Conservation (phyloP, 2,888 invertebrate species). For the Polia nebulosa region DNA sequence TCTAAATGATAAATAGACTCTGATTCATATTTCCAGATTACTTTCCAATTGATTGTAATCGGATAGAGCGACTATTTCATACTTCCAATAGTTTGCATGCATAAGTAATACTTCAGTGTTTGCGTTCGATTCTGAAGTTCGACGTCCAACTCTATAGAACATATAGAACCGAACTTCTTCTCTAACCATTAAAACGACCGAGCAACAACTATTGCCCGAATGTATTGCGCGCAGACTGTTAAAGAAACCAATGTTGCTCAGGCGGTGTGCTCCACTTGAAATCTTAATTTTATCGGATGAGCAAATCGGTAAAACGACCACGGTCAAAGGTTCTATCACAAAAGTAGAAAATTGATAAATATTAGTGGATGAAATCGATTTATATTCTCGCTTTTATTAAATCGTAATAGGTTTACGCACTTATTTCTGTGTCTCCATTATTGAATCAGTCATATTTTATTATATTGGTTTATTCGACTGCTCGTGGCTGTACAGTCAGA, state of each 20-base stretch:
- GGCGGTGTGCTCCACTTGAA: too few relatives aligned
- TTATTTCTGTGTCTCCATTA: not conserved
- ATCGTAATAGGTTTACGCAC: constrained; percentile 9
- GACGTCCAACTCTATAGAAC: not conserved
- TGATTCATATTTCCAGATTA: not conserved
- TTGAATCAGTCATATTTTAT: constrained; percentile 1
- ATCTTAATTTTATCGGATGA: constrained; percentile 13
- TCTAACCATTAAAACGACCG: too few relatives aligned
- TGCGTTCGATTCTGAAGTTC: constrained; percentile 23
- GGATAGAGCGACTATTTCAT: constrained; percentile 2
- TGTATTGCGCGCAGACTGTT: too few relatives aligned
- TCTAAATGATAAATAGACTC: too few relatives aligned
- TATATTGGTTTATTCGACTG: not conserved
- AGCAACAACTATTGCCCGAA: too few relatives aligned
- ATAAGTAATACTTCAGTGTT: constrained; percentile 32
- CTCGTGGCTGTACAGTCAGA: not conserved
- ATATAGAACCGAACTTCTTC: too few relatives aligned
- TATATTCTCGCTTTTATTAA: constrained; percentile 3
- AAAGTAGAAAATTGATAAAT: constrained; percentile 11
- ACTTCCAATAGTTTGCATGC: not conserved
- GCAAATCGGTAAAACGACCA: not conserved
- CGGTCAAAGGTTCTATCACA: not conserved
- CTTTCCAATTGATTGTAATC: constrained; percentile 13
- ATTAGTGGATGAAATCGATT: constrained; percentile 4
- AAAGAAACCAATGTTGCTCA: too few relatives aligned